Evolutionary conservation across 2,888 invertebrate species (phyloP).

Genomic region (Eupsilia transversa): DNA sequence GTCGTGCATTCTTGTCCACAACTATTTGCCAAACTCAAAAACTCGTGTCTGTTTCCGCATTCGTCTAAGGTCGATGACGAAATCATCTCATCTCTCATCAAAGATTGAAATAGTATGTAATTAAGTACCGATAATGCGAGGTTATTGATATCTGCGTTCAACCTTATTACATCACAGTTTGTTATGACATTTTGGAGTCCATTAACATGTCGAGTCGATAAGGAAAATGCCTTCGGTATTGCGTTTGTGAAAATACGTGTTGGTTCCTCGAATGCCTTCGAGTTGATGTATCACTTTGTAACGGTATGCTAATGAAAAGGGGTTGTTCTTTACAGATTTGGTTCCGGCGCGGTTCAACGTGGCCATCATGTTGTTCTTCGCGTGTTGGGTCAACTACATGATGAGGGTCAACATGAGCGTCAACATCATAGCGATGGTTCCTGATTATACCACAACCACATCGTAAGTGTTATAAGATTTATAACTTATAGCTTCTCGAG

Average conservation of each 20-base stretch:
- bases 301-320: constrained; percentile 38
- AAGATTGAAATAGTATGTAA: constrained; percentile 21
- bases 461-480: constrained; percentile 81
- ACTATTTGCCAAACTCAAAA: constrained; percentile 64
- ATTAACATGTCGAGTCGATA: constrained; percentile 46
- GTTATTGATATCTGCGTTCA: constrained; percentile 26
- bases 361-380: constrained; percentile 93
- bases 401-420: constrained; percentile 94
- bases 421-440: constrained; percentile 93
- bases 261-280: constrained; percentile 39
- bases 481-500: background rate
- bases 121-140: constrained; percentile 31
- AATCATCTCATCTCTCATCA: constrained; percentile 49
- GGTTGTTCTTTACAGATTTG: constrained; percentile 76
- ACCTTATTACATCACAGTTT: constrained; percentile 44
- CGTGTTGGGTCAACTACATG: constrained; percentile 94
- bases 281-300: constrained; percentile 24
- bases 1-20: constrained; percentile 73
- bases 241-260: constrained; percentile 32
- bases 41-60: constrained; percentile 62
- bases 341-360: constrained; percentile 87
- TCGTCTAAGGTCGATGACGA: constrained; percentile 54
- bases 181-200: constrained; percentile 46
- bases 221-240: constrained; percentile 59
- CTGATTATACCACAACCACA: constrained; percentile 79